Evolutionary conservation across 2,888 invertebrate genomes (phyloP), one percentile per base, ranked within the genome.

Genomic region (Cheilosia vulpina): DNA sequence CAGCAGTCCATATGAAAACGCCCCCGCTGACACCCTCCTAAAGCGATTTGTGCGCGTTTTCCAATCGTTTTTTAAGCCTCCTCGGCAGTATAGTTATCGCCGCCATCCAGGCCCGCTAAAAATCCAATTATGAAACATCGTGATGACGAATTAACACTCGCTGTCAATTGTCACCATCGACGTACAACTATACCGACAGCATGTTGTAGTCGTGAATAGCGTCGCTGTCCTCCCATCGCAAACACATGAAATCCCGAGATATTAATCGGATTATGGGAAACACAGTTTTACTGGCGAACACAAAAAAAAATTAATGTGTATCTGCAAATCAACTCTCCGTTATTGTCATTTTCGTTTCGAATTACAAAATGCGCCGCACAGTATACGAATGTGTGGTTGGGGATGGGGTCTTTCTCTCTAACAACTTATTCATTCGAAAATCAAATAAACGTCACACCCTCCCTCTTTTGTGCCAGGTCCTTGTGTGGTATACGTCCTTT

Each of bases 241-340:
- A 68, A 84, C 52, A 78, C 47, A 68, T 62, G 43, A 71, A 80
- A 76, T 71, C 80, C 80, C 43, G 38, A 60, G 71, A 80, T 81
- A 85, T 81, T 81, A 85, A 85, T 85, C 85, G 85, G 85, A 85
- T 85, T 85, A 85, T 81, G 72, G 85, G 81, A 85, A 85, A 72
- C 85, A 62, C 85, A 62, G 63, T 85, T 85, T 80, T 71, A 71
- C 71, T 55, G 72, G 13, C 52, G 27, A 52, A 27, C 21, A 24
- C 1, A 15, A 24, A 15, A 52, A 66, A 60, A 78, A 69, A 72
- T 72, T 66, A 79, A 71, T 84, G 75, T 71, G 41, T 79, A 53
- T 60, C 75, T 69, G 65, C 84, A 60, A 80, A 85, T 80, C 80
- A 72, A 72, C 57, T 65, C 60, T 1, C 71, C 66, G 76, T 85